Evolutionary conservation across 2,888 invertebrate species (phyloP), one percentile per base, ranked within the genome.

Genomic region (Lasioglossum pauxillum): DNA sequence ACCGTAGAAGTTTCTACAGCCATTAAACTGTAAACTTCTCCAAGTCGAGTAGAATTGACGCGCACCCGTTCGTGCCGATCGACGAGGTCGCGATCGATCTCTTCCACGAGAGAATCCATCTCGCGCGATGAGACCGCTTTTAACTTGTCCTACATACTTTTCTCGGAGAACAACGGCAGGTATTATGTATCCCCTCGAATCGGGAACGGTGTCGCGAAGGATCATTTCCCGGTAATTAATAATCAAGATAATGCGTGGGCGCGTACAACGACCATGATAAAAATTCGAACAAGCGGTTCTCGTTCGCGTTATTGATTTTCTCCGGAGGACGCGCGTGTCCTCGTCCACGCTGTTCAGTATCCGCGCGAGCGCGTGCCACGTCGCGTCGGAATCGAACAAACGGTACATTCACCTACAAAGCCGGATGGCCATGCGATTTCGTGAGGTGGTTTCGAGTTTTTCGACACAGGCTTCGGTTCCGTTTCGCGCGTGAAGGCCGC

Each of bases 351-450:
- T 53, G 8, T 23, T 23, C 49, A 67, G 31, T 27, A 27, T 31
- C 2, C 31, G 35, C 8, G 31, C 64, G 31, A 35, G 67, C 67
- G 73, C 38, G 67, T 27, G 64, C 44, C 75, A 53, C 23, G 53
- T 41, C 76, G 81, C 23, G 53, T 41, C 69, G 81, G 85, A 86
- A 85, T 85, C 72, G 81, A 78, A 74, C 78, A 81, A 86, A 86
- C 86, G 86, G 85, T 86, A 85, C 85, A 81, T 85, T 86, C 86
- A 81, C 81, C 85, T 85, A 86, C 75, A 86, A 86, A 86, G 64
- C 85, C 69, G 60, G 60, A 83, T 77, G 53, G 38, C 73, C 83
- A 78, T 78, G 60, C 78, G 69, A 78, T 84, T 75, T 78, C 74
- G 69, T 53, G 60, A 60, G 57, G n/a, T 71, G 49, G 49, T 46